Base-by-base conservation (phyloP, 2,797 vertebrate species). In the Allenopithecus nigroviridis region DNA sequence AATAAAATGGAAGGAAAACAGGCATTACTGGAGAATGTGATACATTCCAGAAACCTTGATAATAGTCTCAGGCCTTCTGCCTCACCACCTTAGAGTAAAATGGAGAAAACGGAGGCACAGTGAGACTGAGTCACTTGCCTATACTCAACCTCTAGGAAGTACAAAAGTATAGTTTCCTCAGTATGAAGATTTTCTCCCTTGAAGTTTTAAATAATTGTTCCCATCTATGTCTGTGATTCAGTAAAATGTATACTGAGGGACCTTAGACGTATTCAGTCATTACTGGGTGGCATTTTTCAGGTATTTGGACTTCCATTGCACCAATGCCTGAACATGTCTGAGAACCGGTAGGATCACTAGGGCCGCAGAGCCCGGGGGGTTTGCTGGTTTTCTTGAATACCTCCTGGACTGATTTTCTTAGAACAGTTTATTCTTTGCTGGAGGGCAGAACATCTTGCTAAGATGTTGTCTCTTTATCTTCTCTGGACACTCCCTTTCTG, bases 381-480 rank as follows among this genome's bases (percentile, higher is more conserved):
- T 89, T 95, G 46, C 85, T 39, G 6, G 7, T 61, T 75, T 92
- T 95, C 43, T 28, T 46, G 81, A 72, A 81, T 85, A n/a, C 46
- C 64, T 92, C 14, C 41, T 83, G 24, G 87, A 48, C 14, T 74
- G 26, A 72, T 80, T 78, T 84, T 83, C 36, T 48, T 94, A 12
- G 64, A 57, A 96, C 36, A 86, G 68, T 86, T 86, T 86, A 53
- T 94, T 94, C 80, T 95, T 96, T 91, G 80, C 75, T 72, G 17
- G 43, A 89, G 41, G 26, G 39, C 36, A 61, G 76, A 84, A 72
- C 59, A 64, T 97, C 91, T 85, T 30, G 70, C 70, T 57, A 74
- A 68, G 57, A 68, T 79, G 13, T 50, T 84, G 26, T 68, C 48
- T 89, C 61, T 61, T 95, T 83, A 48, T 85, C 75, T 85, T 80